Evolutionary conservation across 2,113 vertebrate genomes (phyloP), one percentile per base, ranked within the genome.

Genomic region (Corydoras maculifer): DNA sequence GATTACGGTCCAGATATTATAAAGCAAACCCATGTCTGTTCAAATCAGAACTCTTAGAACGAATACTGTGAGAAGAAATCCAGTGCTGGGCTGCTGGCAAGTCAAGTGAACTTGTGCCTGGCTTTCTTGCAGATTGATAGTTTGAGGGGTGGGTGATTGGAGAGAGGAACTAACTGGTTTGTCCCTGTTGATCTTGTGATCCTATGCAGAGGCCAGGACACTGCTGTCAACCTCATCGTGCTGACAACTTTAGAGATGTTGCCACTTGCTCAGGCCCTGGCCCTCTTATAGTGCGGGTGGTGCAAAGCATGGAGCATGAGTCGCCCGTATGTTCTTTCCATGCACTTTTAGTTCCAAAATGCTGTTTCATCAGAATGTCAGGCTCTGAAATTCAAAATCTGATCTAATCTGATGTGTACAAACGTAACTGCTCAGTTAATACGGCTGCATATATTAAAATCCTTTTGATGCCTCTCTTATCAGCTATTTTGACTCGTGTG

Each of bases 161-260:
- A 68, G 72, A 65, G 79, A 79, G 81, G 79, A 76, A 84, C 65
- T 81, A 84, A 82, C 82, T 76, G 82, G 79, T 82, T 82, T 79
- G 84, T 82, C 87, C 89, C 87, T 83, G 86, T 84, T 82, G 81
- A 84, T 85, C 86, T 84, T 82, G 86, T 83, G 82, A 82, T 86
- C 77, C 77, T 78, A 83, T 73, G 72, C 65, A 82, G 82, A 89
- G 88, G 85, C 86, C 87, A 87, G 87, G 85, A 81, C 84, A 75
- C 77, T 75, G 82, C 62, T 82, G 84, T 89, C 89, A 87, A 86
- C 84, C 86, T 82, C 80, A 82, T 74, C 76, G 79, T 82, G 83
- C 82, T 88, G 85, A 88, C 86, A 89, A 82, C 82, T 89, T 84
- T 87, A 81, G 86, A 89, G 85, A 86, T 87, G 86, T 88, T 82